Evolutionary conservation across 2,888 invertebrate species (phyloP), one percentile per base, ranked within the genome.

Genomic region (Amphipyra berbera): DNA sequence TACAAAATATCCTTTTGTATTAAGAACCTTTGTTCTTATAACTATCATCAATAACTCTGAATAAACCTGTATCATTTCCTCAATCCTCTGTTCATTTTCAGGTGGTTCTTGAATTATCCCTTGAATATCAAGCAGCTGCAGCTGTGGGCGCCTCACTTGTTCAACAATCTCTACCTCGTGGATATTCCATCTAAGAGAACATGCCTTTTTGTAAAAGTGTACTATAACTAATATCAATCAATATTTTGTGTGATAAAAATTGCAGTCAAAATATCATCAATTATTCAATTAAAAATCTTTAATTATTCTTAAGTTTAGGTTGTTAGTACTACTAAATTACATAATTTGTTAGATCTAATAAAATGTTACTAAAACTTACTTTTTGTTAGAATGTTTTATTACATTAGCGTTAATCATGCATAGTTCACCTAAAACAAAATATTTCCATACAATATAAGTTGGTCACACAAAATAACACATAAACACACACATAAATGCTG

Each of bases 391-490:
- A 69, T 79, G 74, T 69, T 88, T 92, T 56, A 88, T 85, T 30
- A 92, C 88, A 78, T 82, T 82, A 7, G 93, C 92, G 71, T 90
- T 87, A n/a, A 93, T 83, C 91, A 90, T 93, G 79, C 90, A 92
- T 42, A 94, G 63, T 47, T 92, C 91, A 69, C 83, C 94, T 94
- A 79, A 27, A 90, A 90, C 15, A 54, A 42, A 7, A 42, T 40
- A 41, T 27, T 13, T 27, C 5, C 14, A 0, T 35, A 9, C 27
- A 41, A n/a, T n/a, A n/a, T 7, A 9, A 41, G 14, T 8, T 8
- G 1, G n/a, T 8, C 21, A 21, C 21, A 21, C 21, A 21, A 21
- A 30, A 30, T 30, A 2, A 30, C n/a, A n/a, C n/a, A n/a, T n/a
- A n/a, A n/a, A n/a, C n/a, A n/a, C n/a, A n/a, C n/a, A n/a, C n/a